phyloP scores from a whole-genome alignment of 2,888 invertebrate genomes.

The Abrostola triplasia region DNA sequence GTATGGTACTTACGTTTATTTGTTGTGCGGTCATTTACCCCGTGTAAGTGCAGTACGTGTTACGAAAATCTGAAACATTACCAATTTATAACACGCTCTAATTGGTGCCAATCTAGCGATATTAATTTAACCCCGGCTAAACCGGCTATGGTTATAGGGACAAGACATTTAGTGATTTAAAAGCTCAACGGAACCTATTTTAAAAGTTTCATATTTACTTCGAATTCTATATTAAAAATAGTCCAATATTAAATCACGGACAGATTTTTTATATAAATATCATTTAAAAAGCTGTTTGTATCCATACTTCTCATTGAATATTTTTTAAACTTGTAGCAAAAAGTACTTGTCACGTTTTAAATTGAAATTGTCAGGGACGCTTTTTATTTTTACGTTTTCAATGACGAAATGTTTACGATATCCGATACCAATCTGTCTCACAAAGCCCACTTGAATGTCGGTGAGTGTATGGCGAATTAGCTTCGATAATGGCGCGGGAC shows the following conservation, averaged over 20 bases:
- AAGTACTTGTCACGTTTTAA: slow-evolving; percentile 61
- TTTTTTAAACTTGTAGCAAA: slow-evolving; percentile 34
- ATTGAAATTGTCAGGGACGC: slow-evolving; percentile 56
- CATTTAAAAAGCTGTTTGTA: slow-evolving; percentile 9
- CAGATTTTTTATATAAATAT: neutral
- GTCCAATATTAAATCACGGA: slow-evolving; percentile 7
- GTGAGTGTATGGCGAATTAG: slow-evolving; percentile 62
- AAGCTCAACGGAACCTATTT: too few species aligned
- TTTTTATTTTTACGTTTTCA: slow-evolving; percentile 49
- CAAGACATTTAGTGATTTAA: neutral
- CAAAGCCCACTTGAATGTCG: slow-evolving; percentile 35
- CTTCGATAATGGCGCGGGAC: slow-evolving; percentile 56
- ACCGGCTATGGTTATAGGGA: slow-evolving; percentile 27
- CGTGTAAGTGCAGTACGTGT: slow-evolving; percentile 35
- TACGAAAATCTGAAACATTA: slow-evolving; percentile 46
- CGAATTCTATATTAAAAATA: neutral
- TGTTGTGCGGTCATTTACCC: slow-evolving; percentile 61
- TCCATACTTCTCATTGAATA: slow-evolving; percentile 31
- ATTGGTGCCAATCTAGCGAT: slow-evolving; percentile 39
- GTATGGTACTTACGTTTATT: slow-evolving; percentile 66
- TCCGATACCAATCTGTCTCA: slow-evolving; percentile 29
- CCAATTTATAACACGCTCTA: slow-evolving; percentile 46
- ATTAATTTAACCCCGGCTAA: slow-evolving; percentile 39
- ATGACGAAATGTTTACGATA: slow-evolving; percentile 41
- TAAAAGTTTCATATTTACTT: too few species aligned